These are phyloP conservation scores for Euleptes europaea DNA, from an alignment of 2,113 vertebrate species.

Conservation along the genomic window DNA sequence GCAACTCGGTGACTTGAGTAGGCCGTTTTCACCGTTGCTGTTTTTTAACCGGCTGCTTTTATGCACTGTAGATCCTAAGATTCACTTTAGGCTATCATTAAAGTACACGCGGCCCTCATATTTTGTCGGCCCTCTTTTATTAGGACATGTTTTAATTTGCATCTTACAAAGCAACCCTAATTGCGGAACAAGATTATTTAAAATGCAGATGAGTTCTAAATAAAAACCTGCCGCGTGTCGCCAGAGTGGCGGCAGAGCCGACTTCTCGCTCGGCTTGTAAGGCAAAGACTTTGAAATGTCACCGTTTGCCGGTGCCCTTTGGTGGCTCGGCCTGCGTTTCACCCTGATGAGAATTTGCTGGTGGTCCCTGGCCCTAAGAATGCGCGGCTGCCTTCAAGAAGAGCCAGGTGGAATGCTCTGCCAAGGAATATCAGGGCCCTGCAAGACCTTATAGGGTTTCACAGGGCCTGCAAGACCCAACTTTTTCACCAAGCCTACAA, in stretches of 20 bases:
- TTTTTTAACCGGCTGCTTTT: conserved; percentile 42
- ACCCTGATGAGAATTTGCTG: no score
- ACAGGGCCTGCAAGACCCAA: no score
- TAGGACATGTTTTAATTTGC: conserved; percentile 32
- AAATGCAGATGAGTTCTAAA: conserved; percentile 28
- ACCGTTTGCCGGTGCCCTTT: fast-evolving
- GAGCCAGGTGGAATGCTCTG: no score
- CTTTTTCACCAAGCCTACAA: no score
- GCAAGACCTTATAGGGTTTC: no score
- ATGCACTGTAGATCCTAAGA: background rate
- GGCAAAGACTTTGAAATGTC: background rate
- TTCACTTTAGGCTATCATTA: conserved; percentile 35
- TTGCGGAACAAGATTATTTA: conserved; percentile 33
- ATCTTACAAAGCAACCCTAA: conserved; percentile 21
- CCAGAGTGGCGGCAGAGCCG: background rate
- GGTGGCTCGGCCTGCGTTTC: background rate
- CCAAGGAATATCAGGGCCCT: no score
- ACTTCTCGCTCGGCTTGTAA: background rate
- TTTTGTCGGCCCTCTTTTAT: conserved; percentile 47
- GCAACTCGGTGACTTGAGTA: background rate
- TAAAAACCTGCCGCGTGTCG: conserved; percentile 6
- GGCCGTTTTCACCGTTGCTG: background rate
- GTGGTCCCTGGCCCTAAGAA: no score
- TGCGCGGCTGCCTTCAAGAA: no score
- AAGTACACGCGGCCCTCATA: conserved; percentile 4